Conservation (phyloP, 35 echinoderm and acorn worm genomes). For the Lytechinus variegatus region DNA sequence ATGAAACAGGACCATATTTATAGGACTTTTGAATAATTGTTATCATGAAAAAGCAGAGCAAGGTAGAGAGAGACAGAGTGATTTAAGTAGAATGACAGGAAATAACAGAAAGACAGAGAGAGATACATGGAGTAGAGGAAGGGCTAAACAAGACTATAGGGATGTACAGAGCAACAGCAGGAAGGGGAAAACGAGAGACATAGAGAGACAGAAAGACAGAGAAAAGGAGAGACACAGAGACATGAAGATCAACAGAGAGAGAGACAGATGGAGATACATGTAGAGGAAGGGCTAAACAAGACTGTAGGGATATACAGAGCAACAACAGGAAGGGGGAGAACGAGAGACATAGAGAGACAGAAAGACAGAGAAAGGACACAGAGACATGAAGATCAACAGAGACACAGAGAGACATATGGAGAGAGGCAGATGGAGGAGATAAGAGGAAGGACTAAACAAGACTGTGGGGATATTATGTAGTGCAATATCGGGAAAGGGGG, state of each 20-base stretch:
- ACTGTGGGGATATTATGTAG: too few relatives aligned
- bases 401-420: slow-evolving; percentile 14
- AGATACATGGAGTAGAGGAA: not conserved
- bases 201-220: not conserved
- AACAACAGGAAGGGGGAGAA: not conserved
- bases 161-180: not conserved
- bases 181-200: not conserved
- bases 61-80: too few relatives aligned
- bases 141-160: not conserved
- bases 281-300: not conserved
- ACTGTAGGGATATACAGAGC: not conserved
- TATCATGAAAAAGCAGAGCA: too few relatives aligned
- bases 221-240: not conserved
- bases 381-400: not conserved
- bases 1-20: too few relatives aligned
- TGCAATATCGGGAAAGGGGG: not conserved
- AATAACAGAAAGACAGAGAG: too few relatives aligned
- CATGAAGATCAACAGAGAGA: not conserved
- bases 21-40: too few relatives aligned
- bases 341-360: not conserved
- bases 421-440: not conserved
- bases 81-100: too few relatives aligned
- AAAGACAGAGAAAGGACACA: slow-evolving; percentile 1
- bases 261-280: not conserved
- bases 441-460: not conserved